A percentile compares a stretch with the other conserved stretches of the same genome.
Conservation (phyloP, 2,113 vertebrate species). For the Tricholaema leucomelas region DNA sequence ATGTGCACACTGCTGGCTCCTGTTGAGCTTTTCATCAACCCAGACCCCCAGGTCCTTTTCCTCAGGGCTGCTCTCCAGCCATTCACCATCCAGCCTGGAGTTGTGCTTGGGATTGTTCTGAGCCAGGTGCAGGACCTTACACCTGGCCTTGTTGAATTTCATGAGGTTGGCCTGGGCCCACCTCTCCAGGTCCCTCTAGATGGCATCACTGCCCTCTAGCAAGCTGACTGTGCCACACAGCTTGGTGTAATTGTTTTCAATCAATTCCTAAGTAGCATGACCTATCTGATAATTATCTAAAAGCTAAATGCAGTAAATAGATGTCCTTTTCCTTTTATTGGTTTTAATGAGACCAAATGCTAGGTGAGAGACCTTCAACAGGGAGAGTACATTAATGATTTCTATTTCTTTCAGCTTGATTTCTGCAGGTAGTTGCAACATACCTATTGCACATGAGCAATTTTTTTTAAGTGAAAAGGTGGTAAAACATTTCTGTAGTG, state of each 20-base stretch:
- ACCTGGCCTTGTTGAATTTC: too few relatives aligned
- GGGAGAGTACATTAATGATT: neutral
- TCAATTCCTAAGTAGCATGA: neutral
- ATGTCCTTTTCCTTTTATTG: neutral
- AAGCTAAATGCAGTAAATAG: neutral
- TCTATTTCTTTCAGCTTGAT: neutral
- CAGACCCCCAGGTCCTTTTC: too few relatives aligned
- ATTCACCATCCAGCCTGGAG: too few relatives aligned
- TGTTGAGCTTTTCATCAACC: too few relatives aligned
- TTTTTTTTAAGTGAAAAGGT: neutral
- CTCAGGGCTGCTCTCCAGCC: too few relatives aligned
- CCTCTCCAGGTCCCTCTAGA: too few relatives aligned
- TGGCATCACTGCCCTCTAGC: too few relatives aligned
- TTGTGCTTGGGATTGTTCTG: too few relatives aligned
- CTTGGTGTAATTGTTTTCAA: neutral
- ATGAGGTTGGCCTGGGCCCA: too few relatives aligned
- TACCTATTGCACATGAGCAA: accelerated
- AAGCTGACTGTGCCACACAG: too few relatives aligned
- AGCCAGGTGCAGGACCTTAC: too few relatives aligned
- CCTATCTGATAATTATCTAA: neutral
- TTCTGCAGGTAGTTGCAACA: neutral
- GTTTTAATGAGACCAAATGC: neutral
- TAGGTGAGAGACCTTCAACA: neutral
- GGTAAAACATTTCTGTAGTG: neutral
- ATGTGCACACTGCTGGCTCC: too few relatives aligned